Base-by-base conservation (phyloP, 2,797 vertebrate species). In the Salmo trutta region DNA sequence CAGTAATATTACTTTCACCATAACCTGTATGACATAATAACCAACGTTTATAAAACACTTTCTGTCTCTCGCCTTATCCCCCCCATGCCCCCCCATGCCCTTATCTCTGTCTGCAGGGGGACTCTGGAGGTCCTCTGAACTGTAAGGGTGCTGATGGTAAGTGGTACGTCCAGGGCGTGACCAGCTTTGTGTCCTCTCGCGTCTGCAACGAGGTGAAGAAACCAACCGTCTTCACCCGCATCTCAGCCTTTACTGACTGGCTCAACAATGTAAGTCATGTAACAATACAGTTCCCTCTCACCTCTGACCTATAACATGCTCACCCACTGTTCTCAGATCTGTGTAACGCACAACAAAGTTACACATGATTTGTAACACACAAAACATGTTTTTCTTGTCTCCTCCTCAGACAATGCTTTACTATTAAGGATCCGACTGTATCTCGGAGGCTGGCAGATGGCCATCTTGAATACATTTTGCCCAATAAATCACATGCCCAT, bases 121-220 rank as follows among this genome's bases (percentile, higher is more conserved):
- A 93, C 81, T 93, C 91, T 1, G 92, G 91, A 0, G 90, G 90
- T 17, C 91, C 91, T 81, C 86, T 94, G 29, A 93, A 88, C 88
- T 93, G 92, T 62, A 56, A 82, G 84, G 91, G 87, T 33, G 36
- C 69, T 54, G 90, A 93, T n/a, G 89, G 91, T 0, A 86, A 78
- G 67, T 93, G 92, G 91, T 90, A 88, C 2, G 66, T 93, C n/a
- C 91, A 92, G 47, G 93, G 91, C 0, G 90, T 93, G 2, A 93
- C 92, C 86, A 93, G 92, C 77, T 93, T 93, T 16, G 92, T 93
- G 17, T 93, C 91, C 3, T 84, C 87, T 0, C 29, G 19, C 0
- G 24, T 31, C 76, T 93, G 93, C 80, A 94, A 93, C 0, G 88
- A 93, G 17, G 80, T 79, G 66, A 91, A 91, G 83, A 93, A 93